Percentiles rank a stretch among this genome's conserved stretches.
Conservation (phyloP, 2,888 invertebrate genomes). For the Andrena flavipes region DNA sequence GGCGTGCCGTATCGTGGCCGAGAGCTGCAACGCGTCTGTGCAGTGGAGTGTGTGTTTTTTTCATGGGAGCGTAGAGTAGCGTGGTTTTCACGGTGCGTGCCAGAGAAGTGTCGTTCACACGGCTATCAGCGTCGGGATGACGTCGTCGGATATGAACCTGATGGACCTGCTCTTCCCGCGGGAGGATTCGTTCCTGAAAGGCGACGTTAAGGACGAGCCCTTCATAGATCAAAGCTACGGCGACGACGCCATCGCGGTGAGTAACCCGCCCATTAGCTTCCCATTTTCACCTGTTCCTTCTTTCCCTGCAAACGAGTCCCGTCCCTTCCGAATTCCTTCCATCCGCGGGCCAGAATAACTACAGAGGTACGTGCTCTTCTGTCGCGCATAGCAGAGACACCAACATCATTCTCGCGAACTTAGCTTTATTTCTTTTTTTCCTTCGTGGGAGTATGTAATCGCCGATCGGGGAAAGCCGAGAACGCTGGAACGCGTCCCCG, state of each 20-base stretch:
- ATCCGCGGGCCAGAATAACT: too few species aligned
- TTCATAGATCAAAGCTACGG: constrained; percentile 74
- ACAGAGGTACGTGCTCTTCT: background rate
- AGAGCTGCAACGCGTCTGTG: constrained; percentile 38
- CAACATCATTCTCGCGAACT: constrained; percentile 18
- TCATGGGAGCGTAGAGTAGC: constrained; percentile 45
- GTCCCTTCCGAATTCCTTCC: too few species aligned
- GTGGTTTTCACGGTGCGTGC: constrained; percentile 3
- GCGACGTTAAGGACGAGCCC: constrained; percentile 77
- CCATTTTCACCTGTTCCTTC: too few species aligned
- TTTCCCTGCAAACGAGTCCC: too few species aligned
- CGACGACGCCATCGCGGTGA: constrained; percentile 76
- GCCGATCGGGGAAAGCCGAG: background rate
- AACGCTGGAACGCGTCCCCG: background rate
- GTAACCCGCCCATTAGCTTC: constrained; percentile 34
- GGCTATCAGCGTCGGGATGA: constrained; percentile 71
- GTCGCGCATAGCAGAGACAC: constrained; percentile 14
- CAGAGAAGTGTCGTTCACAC: background rate
- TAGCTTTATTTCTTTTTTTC: background rate
- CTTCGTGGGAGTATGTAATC: background rate
- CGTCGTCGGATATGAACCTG: constrained; percentile 82
- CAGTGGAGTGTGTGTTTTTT: constrained; percentile 50
- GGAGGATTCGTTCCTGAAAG: constrained; percentile 80
- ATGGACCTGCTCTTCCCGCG: constrained; percentile 83
- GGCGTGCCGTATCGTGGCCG: constrained; percentile 30